These are phyloP conservation scores for Mimas tiliae DNA, from an alignment of 2,888 invertebrate genomes.

Conservation along the genomic window DNA sequence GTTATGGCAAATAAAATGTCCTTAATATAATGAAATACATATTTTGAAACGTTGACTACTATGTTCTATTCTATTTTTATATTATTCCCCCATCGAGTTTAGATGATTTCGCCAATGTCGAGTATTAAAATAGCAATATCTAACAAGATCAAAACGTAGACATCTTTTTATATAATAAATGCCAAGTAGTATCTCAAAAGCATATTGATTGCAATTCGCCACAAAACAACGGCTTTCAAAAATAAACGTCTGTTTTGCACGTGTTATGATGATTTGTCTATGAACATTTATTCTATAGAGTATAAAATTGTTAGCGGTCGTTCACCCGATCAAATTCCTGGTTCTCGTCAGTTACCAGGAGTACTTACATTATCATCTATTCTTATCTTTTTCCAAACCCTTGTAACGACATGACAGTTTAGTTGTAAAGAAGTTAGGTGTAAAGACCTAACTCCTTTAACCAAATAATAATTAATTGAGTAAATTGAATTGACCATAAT, in stretches of 20 bases:
- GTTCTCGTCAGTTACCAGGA: slow-evolving; percentile 41
- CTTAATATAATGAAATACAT: not conserved
- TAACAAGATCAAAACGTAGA: no score
- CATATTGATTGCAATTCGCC: not conserved
- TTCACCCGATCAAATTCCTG: slow-evolving; percentile 56
- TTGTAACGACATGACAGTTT: slow-evolving; percentile 8
- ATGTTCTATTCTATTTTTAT: no score
- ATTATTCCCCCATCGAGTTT: no score
- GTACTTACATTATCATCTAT: slow-evolving; percentile 47
- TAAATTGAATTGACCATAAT: no score
- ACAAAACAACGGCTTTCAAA: not conserved
- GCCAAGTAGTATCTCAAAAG: not conserved
- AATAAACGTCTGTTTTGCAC: slow-evolving; percentile 16
- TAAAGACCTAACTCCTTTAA: no score
- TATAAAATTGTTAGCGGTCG: slow-evolving; percentile 52
- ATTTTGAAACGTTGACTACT: not conserved
- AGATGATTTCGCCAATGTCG: no score
- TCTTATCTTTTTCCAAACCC: slow-evolving; percentile 55
- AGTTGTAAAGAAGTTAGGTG: not conserved
- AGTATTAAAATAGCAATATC: no score
- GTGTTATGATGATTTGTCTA: slow-evolving; percentile 43
- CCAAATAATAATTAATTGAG: no score
- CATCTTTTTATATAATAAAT: no score
- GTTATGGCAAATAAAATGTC: not conserved
- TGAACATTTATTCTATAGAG: slow-evolving; percentile 40